phyloP scores from a whole-genome alignment of 2,888 invertebrate genomes.

The Xiphydria camelus region DNA sequence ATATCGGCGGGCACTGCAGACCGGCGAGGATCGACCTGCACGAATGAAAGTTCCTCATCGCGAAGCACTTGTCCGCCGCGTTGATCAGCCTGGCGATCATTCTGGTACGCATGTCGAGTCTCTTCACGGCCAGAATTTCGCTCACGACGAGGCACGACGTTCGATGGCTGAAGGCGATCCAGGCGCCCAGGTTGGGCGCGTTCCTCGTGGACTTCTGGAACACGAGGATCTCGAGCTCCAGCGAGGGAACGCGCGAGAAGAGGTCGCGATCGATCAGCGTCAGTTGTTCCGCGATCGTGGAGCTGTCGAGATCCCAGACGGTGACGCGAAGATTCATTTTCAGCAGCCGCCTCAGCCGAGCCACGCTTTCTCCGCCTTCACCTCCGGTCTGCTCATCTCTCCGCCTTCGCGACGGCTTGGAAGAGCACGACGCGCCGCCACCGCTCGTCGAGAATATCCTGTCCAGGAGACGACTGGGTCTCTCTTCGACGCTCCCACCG shows the following conservation, averaged over 20 bases:
- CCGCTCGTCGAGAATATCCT: too few relatives aligned
- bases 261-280: constrained; percentile 62
- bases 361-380: constrained; percentile 15
- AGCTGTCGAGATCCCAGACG: constrained; percentile 63
- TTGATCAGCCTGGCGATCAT: constrained; percentile 62
- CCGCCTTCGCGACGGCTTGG: constrained; percentile 19
- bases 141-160: constrained; percentile 60
- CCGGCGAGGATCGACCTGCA: constrained; percentile 59
- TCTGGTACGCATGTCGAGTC: constrained; percentile 57
- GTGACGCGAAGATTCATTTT: constrained; percentile 55
- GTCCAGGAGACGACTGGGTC: constrained; percentile 28
- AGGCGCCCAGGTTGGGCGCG: constrained; percentile 60
- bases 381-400: background rate
- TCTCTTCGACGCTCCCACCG: constrained; percentile 21
- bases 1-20: constrained; percentile 61
- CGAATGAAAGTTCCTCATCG: constrained; percentile 62
- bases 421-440: too few relatives aligned
- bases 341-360: constrained; percentile 53
- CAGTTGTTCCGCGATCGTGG: constrained; percentile 60
- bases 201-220: constrained; percentile 58
- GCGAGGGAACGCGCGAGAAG: constrained; percentile 58
- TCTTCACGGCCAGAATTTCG: constrained; percentile 55
- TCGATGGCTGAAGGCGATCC: constrained; percentile 62
- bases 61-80: constrained; percentile 61
- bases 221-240: constrained; percentile 57